Percentiles rank a stretch among this genome's conserved stretches.
phyloP scores from a whole-genome alignment of 2,888 invertebrate species.

The Zaprionus obscuricornis region DNA sequence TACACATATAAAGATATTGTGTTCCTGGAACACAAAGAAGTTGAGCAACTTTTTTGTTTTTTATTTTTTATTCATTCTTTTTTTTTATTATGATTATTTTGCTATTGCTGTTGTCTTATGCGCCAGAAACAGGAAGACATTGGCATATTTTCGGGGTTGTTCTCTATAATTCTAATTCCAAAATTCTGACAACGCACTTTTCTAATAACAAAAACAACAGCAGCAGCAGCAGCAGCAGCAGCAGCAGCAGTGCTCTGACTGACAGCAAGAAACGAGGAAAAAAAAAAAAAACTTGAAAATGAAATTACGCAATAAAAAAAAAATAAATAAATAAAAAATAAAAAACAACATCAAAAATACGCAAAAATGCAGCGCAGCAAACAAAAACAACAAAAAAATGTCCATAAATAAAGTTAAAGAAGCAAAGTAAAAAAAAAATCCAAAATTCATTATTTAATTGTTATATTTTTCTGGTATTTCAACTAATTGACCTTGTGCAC shows the following conservation, averaged over 20 bases:
- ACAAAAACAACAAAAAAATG: neutral
- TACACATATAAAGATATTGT: constrained; percentile 5
- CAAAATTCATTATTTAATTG: constrained; percentile 48
- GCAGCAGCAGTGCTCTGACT: too few species aligned
- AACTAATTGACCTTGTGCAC: constrained; percentile 75
- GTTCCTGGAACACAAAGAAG: constrained; percentile 48
- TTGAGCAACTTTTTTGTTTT: constrained; percentile 35
- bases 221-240: too few species aligned
- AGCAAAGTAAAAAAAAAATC: constrained; percentile 15
- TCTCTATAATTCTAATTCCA: too few species aligned
- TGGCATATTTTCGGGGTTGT: constrained; percentile 40
- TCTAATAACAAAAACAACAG: constrained; percentile 17
- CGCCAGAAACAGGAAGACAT: constrained; percentile 42
- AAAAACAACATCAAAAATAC: too few species aligned
- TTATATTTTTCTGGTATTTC: constrained; percentile 67
- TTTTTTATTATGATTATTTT: constrained; percentile 24
- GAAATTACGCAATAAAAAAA: constrained; percentile 52
- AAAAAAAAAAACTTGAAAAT: constrained; percentile 2
- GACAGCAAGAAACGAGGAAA: neutral
- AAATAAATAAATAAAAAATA: constrained; percentile 7
- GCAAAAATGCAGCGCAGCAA: constrained; percentile 25
- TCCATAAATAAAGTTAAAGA: constrained; percentile 7
- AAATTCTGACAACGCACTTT: constrained; percentile 38
- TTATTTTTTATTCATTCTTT: too few species aligned
- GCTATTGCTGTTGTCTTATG: constrained; percentile 18